Evolutionary conservation across 2,113 vertebrate genomes (phyloP).

Genomic region (Ifrita kowaldi): DNA sequence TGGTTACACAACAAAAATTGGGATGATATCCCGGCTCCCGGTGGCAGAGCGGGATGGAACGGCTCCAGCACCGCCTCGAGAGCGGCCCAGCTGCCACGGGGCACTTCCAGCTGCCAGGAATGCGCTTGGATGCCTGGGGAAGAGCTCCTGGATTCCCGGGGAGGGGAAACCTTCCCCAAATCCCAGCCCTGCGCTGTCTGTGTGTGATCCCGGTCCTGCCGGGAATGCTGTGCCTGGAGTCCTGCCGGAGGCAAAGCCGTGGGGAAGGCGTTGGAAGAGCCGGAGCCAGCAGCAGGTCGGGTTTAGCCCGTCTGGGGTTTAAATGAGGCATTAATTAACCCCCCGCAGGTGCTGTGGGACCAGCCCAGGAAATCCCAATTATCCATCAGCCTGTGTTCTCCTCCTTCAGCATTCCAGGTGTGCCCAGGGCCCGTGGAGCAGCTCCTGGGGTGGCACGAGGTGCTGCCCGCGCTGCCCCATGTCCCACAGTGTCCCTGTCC

Average conservation of each 20-base stretch:
- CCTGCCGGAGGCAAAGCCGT: accelerated
- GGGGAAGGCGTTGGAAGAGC: not conserved
- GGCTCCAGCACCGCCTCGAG: not conserved
- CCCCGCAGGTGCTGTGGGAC: not conserved
- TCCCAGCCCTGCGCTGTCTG: accelerated
- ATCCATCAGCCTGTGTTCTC: not conserved
- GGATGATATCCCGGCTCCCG: conserved; percentile 13
- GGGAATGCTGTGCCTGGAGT: not conserved
- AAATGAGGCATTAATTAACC: not conserved
- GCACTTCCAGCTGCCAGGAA: not conserved
- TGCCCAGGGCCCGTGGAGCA: not conserved
- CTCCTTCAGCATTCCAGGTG: not conserved
- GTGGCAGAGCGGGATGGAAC: conserved; percentile 18
- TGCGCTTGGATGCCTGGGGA: not conserved
- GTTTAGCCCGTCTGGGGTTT: not conserved
- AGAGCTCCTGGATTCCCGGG: not conserved
- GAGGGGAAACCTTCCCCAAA: not conserved
- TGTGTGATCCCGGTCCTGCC: accelerated
- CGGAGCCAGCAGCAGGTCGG: not conserved
- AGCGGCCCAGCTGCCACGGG: not conserved
- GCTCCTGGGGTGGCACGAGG: not conserved
- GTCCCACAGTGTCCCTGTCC: not conserved
- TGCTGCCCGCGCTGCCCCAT: not conserved
- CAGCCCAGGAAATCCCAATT: not conserved
- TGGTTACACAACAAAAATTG: not conserved